Conservation (phyloP, 2,113 vertebrate species). For the Prunella fulvescens region DNA sequence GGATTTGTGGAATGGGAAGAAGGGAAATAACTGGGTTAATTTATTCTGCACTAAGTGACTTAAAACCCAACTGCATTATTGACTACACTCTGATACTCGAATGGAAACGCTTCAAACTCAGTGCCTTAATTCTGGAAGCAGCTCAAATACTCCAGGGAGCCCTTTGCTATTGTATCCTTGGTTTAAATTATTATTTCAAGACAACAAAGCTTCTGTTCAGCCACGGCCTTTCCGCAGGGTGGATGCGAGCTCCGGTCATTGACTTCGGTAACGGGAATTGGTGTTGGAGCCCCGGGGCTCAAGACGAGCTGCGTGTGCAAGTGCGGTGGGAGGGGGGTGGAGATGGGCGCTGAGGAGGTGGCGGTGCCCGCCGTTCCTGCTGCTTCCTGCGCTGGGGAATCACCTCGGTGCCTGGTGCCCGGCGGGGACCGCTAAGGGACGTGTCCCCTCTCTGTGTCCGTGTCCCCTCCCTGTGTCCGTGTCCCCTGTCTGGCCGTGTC, state of each 20-base stretch:
- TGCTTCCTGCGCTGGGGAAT: not conserved
- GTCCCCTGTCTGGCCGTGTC: too few relatives aligned
- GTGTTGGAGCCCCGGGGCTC: not conserved
- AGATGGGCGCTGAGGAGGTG: not conserved
- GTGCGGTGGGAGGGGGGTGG: not conserved
- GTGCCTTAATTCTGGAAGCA: not conserved
- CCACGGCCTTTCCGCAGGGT: not conserved
- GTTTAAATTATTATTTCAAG: conserved; percentile 8
- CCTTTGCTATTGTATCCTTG: not conserved
- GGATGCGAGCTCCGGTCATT: not conserved
- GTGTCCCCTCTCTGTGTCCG: too few relatives aligned
- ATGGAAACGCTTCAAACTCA: not conserved
- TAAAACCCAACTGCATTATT: not conserved
- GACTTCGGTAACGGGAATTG: not conserved
- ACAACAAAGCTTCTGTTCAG: not conserved
- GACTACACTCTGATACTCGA: not conserved
- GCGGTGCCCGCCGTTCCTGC: not conserved
- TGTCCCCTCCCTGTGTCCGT: not conserved
- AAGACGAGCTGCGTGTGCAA: not conserved
- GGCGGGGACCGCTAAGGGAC: not conserved
- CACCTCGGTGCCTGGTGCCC: not conserved
- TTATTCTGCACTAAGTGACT: not conserved
- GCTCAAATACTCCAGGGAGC: not conserved
- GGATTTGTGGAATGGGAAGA: not conserved
- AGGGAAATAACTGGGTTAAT: not conserved